Evolutionary conservation across 2,797 vertebrate genomes (phyloP).

Genomic region (Enteromius fasciolatus): DNA sequence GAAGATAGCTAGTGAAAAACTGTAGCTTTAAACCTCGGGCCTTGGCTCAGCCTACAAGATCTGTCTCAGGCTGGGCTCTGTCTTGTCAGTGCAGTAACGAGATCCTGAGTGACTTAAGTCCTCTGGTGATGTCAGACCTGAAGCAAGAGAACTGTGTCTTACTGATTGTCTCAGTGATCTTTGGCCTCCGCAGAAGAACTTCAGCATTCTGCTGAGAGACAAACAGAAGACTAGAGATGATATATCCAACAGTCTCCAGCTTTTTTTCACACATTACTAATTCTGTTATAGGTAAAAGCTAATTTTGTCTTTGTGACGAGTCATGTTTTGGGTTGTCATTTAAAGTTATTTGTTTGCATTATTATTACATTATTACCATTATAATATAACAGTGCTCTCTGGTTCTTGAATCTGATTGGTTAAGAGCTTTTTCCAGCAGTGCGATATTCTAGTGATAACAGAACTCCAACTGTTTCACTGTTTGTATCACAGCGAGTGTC

Average conservation of each 20-base stretch:
- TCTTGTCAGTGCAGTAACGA: conserved; percentile 78
- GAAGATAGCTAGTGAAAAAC: conserved; percentile 71
- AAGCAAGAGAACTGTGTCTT: conserved; percentile 66
- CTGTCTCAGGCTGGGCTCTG: conserved; percentile 60
- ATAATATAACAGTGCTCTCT: too few species aligned
- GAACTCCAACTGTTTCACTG: too few species aligned
- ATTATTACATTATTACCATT: too few species aligned
- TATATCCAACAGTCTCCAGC: conserved; percentile 51
- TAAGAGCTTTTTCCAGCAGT: too few species aligned
- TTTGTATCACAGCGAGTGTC: too few species aligned
- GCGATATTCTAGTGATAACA: too few species aligned
- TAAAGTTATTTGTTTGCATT: conserved; percentile 3
- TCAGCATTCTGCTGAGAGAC: conserved; percentile 52
- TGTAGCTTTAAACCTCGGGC: conserved; percentile 63
- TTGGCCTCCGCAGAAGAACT: conserved; percentile 66
- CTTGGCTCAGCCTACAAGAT: conserved; percentile 62
- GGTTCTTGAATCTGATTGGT: too few species aligned
- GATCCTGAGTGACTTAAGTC: conserved; percentile 81
- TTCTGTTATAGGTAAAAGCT: neutral
- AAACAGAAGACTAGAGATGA: conserved; percentile 8
- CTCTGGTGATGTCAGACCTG: conserved; percentile 81
- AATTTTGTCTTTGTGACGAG: neutral
- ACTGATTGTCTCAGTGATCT: conserved; percentile 62
- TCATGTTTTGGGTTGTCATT: neutral
- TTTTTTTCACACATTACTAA: conserved; percentile 41